Evolutionary conservation across 1,140 invertebrate genomes (phyloP), one percentile per base, ranked within the genome.

Genomic region (Aporrectodea caliginosa): DNA sequence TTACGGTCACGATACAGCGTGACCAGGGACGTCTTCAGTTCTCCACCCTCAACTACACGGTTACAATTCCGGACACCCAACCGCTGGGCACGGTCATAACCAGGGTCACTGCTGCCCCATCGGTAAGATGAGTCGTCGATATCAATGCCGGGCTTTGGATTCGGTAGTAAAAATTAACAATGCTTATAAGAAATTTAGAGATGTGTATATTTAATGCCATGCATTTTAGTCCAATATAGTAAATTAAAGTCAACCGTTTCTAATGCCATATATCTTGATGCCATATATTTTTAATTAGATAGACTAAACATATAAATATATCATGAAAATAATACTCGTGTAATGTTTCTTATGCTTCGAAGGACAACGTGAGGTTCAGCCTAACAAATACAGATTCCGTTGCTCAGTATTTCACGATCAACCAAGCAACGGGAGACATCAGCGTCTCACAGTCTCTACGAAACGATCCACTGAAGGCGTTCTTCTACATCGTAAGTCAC

Each of bases 331-430:
- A n/a, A n/a, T n/a, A n/a, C n/a, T n/a, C n/a, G n/a, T n/a, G n/a
- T n/a, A n/a, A n/a, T n/a, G n/a, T n/a, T 58, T 77, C 33, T 14
- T 77, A 58, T 69, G 58, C 14, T 69, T 71, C 71, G n/a, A 16
- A 78, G 77, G 77, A 78, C 22, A 29, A 34, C 6, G 78, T 79
- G 1, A 31, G 34, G 29, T 79, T 33, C 32, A 73, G 27, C 30
- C 33, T 79, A 29, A 1, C 34, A n/a, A 71, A 71, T 29, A 33
- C 31, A 68, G 78, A 34, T 14, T n/a, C 72, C 2, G 78, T 71
- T 2, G 29, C 73, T 2, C 70, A 79, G 27, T 79, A 75, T 30
- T 79, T 79, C 72, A 22, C 71, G 22, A 75, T 79, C 33, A 71
- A 79, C 6, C 32, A 14, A 6, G 73, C 33, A 16, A 31, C 71